Evolutionary conservation across 2,797 vertebrate genomes (phyloP).

Genomic region (Acrossocheilus wenchowensis): DNA sequence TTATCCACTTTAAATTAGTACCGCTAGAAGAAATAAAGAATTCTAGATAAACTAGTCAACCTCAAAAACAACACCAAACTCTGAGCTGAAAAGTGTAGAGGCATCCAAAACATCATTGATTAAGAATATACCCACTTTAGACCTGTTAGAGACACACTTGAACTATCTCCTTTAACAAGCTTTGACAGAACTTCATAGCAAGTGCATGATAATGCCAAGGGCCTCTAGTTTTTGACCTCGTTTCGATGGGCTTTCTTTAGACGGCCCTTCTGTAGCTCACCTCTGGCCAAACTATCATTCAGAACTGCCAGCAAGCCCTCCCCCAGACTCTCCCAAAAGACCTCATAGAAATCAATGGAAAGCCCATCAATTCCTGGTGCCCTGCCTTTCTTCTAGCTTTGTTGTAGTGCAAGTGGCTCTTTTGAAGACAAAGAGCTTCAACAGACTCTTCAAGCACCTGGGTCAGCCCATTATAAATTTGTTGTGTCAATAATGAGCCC

Average conservation of each 20-base stretch:
- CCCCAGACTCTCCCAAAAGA: conserved; percentile 33
- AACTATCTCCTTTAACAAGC: background rate
- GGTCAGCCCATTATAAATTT: conserved; percentile 29
- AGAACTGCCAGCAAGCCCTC: conserved; percentile 3
- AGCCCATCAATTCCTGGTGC: conserved; percentile 44
- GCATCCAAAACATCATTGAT: background rate
- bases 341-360: conserved; percentile 45
- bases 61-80: conserved; percentile 2
- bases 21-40: background rate
- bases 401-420: conserved; percentile 17
- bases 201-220: background rate
- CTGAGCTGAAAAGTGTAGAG: background rate
- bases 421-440: conserved; percentile 38
- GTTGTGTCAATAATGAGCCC: conserved; percentile 36
- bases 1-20: conserved; percentile 12
- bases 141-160: background rate
- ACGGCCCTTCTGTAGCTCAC: conserved; percentile 11
- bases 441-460: conserved; percentile 31
- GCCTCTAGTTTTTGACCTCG: background rate
- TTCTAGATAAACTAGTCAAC: background rate
- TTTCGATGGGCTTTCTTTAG: conserved; percentile 11
- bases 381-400: conserved; percentile 38
- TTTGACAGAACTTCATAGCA: conserved; percentile 16
- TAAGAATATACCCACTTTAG: background rate
- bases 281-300: conserved; percentile 35